Percentiles rank a stretch among this genome's conserved stretches.
Evolutionary conservation across 2,113 vertebrate species (phyloP).

Genomic region (Cryptotis parvus): DNA sequence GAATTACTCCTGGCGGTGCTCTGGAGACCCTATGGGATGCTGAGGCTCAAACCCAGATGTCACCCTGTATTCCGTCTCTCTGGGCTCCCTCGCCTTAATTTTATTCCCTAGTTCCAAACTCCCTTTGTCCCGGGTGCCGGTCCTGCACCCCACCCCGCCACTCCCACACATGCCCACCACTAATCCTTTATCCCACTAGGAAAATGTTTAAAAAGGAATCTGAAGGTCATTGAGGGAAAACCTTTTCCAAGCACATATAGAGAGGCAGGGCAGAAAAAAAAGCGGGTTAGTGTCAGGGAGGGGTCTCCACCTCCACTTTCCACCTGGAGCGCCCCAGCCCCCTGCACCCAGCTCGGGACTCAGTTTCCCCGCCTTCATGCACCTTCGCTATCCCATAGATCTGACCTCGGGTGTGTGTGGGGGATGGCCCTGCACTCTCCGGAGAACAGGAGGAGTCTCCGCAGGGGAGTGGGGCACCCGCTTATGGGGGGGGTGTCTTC

Average conservation of each 20-base stretch:
- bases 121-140: too few relatives aligned
- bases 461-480: neutral
- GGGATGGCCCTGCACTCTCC: slow-evolving; percentile 25
- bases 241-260: slow-evolving; percentile 28
- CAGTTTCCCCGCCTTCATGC: slow-evolving; percentile 60
- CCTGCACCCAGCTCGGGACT: slow-evolving; percentile 1
- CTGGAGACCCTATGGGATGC: too few relatives aligned
- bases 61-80: too few relatives aligned
- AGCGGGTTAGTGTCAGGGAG: neutral
- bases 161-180: neutral
- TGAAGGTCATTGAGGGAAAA: slow-evolving; percentile 25
- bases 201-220: neutral
- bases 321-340: neutral
- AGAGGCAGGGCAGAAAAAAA: neutral
- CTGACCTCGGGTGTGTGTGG: neutral
- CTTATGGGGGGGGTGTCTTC: neutral
- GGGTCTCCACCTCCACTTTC: slow-evolving; percentile 3
- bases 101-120: too few relatives aligned
- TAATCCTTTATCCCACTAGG: neutral
- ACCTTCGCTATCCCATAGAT: neutral
- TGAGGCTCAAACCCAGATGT: too few relatives aligned
- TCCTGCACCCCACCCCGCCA: too few relatives aligned
- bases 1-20: too few relatives aligned
- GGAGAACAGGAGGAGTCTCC: neutral
- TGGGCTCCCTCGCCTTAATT: too few relatives aligned